Evolutionary conservation across 2,888 invertebrate genomes (phyloP).

Genomic region (Amiota communis): DNA sequence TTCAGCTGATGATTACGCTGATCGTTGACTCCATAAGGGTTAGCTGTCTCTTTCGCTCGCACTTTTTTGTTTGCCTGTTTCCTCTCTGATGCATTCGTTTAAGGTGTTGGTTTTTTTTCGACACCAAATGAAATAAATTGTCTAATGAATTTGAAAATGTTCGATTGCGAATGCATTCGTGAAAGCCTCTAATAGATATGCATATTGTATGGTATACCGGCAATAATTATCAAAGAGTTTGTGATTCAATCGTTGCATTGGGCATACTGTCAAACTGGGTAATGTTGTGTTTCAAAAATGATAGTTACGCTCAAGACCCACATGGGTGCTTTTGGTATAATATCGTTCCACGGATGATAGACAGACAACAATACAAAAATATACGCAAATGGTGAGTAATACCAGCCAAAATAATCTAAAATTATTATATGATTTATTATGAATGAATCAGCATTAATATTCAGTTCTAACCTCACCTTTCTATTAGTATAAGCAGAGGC

Average conservation of each 20-base stretch:
- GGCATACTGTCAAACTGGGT: conserved; percentile 70
- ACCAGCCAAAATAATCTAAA: conserved; percentile 63
- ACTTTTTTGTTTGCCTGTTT: too few species aligned
- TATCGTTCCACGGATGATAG: conserved; percentile 68
- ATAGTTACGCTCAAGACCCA: conserved; percentile 69
- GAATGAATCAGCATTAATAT: not conserved
- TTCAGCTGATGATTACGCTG: too few species aligned
- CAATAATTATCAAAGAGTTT: conserved; percentile 59
- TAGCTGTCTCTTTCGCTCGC: too few species aligned
- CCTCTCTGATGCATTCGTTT: too few species aligned
- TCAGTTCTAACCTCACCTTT: conserved; percentile 50
- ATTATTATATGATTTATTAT: not conserved
- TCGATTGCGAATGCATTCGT: too few species aligned
- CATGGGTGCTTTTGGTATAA: conserved; percentile 68
- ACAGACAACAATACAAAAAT: conserved; percentile 61
- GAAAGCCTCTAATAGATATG: too few species aligned
- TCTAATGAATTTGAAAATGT: too few species aligned
- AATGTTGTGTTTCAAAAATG: conserved; percentile 71
- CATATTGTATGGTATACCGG: conserved; percentile 45
- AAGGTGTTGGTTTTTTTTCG: too few species aligned
- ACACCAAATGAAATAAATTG: too few species aligned
- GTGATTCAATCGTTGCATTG: conserved; percentile 63
- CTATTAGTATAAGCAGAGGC: conserved; percentile 52
- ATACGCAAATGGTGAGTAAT: conserved; percentile 59
- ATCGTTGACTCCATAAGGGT: too few species aligned